These are phyloP conservation scores for Norana najaformis DNA, from an alignment of 2,888 invertebrate genomes.

Conservation along the genomic window DNA sequence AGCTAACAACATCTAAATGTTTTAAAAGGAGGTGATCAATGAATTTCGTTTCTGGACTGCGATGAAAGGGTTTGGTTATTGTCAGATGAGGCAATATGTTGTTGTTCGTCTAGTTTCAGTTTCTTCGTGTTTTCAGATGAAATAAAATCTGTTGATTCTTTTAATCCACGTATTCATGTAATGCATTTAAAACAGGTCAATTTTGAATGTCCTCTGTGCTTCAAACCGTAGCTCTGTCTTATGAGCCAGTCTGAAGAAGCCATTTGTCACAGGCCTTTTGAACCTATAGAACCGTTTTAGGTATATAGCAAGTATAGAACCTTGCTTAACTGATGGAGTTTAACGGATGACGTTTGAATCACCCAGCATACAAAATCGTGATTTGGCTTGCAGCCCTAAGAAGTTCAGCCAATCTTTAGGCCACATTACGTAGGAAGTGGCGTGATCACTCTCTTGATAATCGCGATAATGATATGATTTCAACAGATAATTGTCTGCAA, in stretches of 20 bases:
- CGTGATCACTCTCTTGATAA: too few relatives aligned
- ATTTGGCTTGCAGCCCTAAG: not conserved
- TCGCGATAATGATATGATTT: not conserved
- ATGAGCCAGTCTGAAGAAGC: not conserved
- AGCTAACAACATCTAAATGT: not conserved
- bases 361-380: not conserved
- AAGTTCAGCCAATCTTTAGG: not conserved
- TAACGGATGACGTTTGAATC: not conserved
- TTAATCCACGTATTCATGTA: not conserved
- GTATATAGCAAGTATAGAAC: too few relatives aligned
- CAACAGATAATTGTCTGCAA: not conserved
- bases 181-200: not conserved
- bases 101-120: not conserved
- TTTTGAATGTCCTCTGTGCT: not conserved
- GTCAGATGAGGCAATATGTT: slow-evolving; percentile 1
- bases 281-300: too few relatives aligned
- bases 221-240: not conserved
- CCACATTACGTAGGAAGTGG: not conserved
- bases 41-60: not conserved
- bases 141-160: not conserved
- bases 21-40: not conserved
- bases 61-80: not conserved
- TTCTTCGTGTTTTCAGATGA: not conserved
- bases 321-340: not conserved
- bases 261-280: too few relatives aligned